Evolutionary conservation across 2,888 invertebrate species (phyloP).

Genomic region (Cryptophagus acutangulus): DNA sequence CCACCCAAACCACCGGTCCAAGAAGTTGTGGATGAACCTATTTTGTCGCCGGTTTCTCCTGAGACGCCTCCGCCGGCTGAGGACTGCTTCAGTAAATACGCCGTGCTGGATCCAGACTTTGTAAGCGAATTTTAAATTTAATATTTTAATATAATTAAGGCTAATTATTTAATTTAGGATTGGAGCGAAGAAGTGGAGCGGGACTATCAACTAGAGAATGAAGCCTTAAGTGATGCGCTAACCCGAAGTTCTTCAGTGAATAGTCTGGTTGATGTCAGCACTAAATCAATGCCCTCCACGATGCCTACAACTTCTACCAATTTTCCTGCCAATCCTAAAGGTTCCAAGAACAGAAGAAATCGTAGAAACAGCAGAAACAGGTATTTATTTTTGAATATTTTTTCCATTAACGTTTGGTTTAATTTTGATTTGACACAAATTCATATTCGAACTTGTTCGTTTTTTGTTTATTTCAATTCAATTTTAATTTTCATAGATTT

Average conservation of each 20-base stretch:
- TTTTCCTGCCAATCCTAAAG: too few relatives aligned
- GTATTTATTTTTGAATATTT: too few relatives aligned
- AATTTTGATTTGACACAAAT: too few relatives aligned
- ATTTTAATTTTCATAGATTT: too few relatives aligned
- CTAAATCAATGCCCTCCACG: constrained; percentile 35
- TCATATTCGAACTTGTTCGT: too few relatives aligned
- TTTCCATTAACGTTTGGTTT: too few relatives aligned
- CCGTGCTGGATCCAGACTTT: too few relatives aligned
- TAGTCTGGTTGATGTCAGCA: constrained; percentile 47
- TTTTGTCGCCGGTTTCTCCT: constrained; percentile 35
- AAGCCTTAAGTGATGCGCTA: constrained; percentile 47
- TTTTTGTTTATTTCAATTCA: too few relatives aligned
- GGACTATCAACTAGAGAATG: constrained; percentile 49
- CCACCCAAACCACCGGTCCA: too few relatives aligned
- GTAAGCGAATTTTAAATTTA: background rate
- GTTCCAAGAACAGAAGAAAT: constrained; percentile 30
- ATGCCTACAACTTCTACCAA: too few relatives aligned
- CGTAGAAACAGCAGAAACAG: constrained; percentile 34
- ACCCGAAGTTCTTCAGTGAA: constrained; percentile 54
- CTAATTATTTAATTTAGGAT: constrained; percentile 46
- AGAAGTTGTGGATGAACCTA: constrained; percentile 30
- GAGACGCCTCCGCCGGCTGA: too few relatives aligned
- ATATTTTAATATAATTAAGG: background rate
- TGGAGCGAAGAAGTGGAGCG: constrained; percentile 61
- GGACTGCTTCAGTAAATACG: too few relatives aligned